A percentile compares a stretch with the other conserved stretches of the same genome.
These are phyloP conservation scores for Oreochromis aureus DNA, from an alignment of 2,113 vertebrate genomes.

Conservation along the genomic window DNA sequence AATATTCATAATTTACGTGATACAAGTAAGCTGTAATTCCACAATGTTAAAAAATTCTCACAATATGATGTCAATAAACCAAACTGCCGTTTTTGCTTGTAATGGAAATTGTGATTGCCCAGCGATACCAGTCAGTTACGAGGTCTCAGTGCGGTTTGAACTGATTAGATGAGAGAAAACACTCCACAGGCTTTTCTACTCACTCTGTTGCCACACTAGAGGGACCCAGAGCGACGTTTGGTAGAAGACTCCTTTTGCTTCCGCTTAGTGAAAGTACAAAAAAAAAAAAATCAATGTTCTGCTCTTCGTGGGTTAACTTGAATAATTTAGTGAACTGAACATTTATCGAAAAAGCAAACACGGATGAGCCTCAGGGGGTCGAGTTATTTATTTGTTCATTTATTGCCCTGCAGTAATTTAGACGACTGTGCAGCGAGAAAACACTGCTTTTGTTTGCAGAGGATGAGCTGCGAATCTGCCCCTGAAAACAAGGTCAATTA, in stretches of 20 bases:
- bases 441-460: background rate
- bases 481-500: slow-evolving; percentile 38
- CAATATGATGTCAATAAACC: background rate
- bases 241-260: background rate
- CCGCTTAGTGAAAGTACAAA: background rate
- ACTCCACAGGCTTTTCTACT: background rate
- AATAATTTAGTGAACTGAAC: background rate
- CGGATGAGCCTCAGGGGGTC: background rate
- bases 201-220: slow-evolving; percentile 44
- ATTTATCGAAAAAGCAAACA: background rate
- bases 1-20: background rate
- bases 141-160: background rate
- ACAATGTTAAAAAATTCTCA: background rate
- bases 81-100: background rate
- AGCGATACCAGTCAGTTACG: background rate
- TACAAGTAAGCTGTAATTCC: background rate
- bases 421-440: background rate
- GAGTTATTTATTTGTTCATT: background rate
- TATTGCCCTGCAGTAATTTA: background rate
- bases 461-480: background rate
- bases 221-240: slow-evolving; percentile 48
- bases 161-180: background rate
- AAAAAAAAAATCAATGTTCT: background rate
- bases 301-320: background rate
- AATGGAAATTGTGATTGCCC: background rate